phyloP scores from a whole-genome alignment of 2,113 vertebrate genomes.

The Chionodraco myersi region DNA sequence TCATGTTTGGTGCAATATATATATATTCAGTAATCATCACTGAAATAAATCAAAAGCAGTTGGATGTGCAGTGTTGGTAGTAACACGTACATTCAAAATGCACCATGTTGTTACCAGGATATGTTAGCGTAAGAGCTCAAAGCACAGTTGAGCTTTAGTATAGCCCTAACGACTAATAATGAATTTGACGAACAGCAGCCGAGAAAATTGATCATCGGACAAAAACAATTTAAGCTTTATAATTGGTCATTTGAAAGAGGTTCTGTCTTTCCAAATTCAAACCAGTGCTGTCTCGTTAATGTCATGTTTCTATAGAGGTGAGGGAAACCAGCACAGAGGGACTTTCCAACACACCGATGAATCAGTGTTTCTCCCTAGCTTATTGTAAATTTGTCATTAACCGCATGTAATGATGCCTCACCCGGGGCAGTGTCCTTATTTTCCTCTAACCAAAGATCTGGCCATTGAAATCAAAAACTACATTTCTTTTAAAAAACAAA shows the following conservation, averaged over 20 bases:
- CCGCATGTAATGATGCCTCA: slow-evolving; percentile 77
- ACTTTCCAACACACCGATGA: slow-evolving; percentile 77
- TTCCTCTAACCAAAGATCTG: slow-evolving; percentile 77
- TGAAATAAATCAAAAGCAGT: not conserved
- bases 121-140: slow-evolving; percentile 1
- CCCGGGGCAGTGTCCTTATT: slow-evolving; percentile 75
- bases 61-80: not conserved
- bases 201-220: not conserved
- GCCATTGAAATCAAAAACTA: slow-evolving; percentile 51
- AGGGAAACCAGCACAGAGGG: slow-evolving; percentile 54
- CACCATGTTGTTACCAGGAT: not conserved
- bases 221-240: slow-evolving; percentile 12
- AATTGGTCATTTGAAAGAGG: slow-evolving; percentile 12
- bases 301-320: slow-evolving; percentile 56
- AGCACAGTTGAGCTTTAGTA: not conserved
- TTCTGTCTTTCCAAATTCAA: not conserved
- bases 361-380: slow-evolving; percentile 76
- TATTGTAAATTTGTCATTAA: slow-evolving; percentile 81
- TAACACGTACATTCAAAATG: not conserved
- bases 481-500: slow-evolving; percentile 65
- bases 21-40: not conserved
- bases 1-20: not conserved
- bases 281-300: slow-evolving; percentile 21
- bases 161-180: not conserved
- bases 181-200: not conserved